Evolutionary conservation across 2,797 vertebrate genomes (phyloP), one percentile per base, ranked within the genome.

Genomic region (Avahi laniger): DNA sequence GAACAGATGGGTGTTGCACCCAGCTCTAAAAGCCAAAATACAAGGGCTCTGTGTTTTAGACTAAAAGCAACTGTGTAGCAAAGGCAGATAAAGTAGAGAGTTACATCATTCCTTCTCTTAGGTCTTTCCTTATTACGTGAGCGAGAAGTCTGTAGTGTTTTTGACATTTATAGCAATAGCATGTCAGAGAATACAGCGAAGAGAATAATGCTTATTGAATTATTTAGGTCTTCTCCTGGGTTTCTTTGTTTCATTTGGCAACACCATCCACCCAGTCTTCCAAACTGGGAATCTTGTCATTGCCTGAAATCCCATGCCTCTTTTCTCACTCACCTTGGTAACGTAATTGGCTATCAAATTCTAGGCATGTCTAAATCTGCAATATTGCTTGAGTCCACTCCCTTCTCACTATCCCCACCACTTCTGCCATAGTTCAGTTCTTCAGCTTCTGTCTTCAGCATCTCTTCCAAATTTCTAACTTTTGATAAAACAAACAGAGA

Each of bases 1-100:
- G 94, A 96, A 89, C 92, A 94, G 93, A 96, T 97, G 95, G 96
- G 76, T 46, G 82, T 81, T 80, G 83, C 75, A 89, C 93, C 95
- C 95, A 76, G 95, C 72, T 93, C 89, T 48, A 65, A 67, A 94
- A 96, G 92, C 86, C 91, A 87, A 84, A 86, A 93, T 70, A 70
- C 59, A 35, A 72, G 81, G 90, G 86, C 35, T 89, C 65, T 95
- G 86, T 38, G 48, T 43, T 87, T 96, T 30, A 38, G 65, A 50
- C 89, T 43, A 38, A 87, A 83, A 52, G 80, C 20, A 63, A 38
- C 52, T 14, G 6, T 38, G 12, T 9, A 75, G 70, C 89, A 72
- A 28, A 83, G 65, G 41, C 82, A 75, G 76, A 46, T 30, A 46
- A 41, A 67, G 72, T 8, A 4, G 1, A 2, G 4, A 33, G 59